phyloP scores from a whole-genome alignment of 2,888 invertebrate species.

The Caenorhabditis angaria region DNA sequence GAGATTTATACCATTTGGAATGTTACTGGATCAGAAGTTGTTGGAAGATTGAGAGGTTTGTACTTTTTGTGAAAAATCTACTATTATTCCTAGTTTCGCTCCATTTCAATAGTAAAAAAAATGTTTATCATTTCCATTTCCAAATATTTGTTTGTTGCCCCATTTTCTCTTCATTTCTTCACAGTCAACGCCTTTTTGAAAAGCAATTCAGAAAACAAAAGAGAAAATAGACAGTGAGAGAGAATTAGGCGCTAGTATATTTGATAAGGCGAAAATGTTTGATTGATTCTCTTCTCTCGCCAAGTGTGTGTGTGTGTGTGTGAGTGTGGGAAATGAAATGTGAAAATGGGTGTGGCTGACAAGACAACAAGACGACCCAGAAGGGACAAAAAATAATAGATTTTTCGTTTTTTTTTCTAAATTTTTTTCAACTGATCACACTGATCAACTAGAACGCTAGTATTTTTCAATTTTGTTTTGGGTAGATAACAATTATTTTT shows the following conservation, averaged over 20 bases:
- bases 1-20: slow-evolving; percentile 70
- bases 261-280: slow-evolving; percentile 15
- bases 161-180: slow-evolving; percentile 1
- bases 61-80: not conserved
- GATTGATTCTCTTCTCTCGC: slow-evolving; percentile 1
- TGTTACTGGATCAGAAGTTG: slow-evolving; percentile 66
- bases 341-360: slow-evolving; percentile 28
- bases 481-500: not conserved
- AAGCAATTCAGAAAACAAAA: not conserved
- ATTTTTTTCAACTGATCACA: slow-evolving; percentile 16
- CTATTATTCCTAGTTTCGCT: not conserved
- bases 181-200: not conserved
- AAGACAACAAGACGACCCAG: too few species aligned
- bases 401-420: slow-evolving; percentile 16
- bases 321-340: slow-evolving; percentile 11
- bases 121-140: not conserved
- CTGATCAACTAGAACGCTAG: not conserved
- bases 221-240: not conserved
- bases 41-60: slow-evolving; percentile 68
- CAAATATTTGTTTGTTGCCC: slow-evolving; percentile 4
- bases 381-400: slow-evolving; percentile 8
- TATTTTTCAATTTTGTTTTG: not conserved
- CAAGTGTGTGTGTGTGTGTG: slow-evolving; percentile 7
- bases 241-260: slow-evolving; percentile 2
- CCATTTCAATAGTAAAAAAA: too few species aligned